Evolutionary conservation across 2,888 invertebrate genomes (phyloP).

Genomic region (Agriotes lineatus): DNA sequence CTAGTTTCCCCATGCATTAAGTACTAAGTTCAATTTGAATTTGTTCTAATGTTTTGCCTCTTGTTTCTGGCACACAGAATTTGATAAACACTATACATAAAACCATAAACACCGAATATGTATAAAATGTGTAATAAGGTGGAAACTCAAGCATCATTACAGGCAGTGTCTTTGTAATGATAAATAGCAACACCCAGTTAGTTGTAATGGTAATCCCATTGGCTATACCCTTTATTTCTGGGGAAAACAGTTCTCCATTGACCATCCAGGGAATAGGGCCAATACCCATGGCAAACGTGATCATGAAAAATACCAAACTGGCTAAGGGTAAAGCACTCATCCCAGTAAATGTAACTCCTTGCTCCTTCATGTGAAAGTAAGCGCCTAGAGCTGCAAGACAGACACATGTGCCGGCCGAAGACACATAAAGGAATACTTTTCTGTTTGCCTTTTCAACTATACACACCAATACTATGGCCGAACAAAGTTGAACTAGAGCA

Average conservation of each 20-base stretch:
- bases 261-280: slow-evolving; percentile 46
- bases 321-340: slow-evolving; percentile 35
- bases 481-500: slow-evolving; percentile 83
- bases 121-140: slow-evolving; percentile 44
- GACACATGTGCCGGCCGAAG: slow-evolving; percentile 25
- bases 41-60: slow-evolving; percentile 35
- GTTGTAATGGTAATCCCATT: slow-evolving; percentile 42
- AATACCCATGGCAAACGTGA: slow-evolving; percentile 41
- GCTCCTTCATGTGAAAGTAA: slow-evolving; percentile 22
- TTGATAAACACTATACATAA: slow-evolving; percentile 33
- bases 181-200: slow-evolving; percentile 43
- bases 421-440: slow-evolving; percentile 65
- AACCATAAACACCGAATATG: slow-evolving; percentile 38
- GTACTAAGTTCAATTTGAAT: slow-evolving; percentile 26
- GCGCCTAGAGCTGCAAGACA: slow-evolving; percentile 16
- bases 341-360: slow-evolving; percentile 23
- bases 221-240: slow-evolving; percentile 44
- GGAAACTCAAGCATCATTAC: slow-evolving; percentile 37
- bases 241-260: slow-evolving; percentile 42
- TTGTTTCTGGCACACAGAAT: slow-evolving; percentile 44
- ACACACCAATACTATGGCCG: slow-evolving; percentile 75
- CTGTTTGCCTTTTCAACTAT: slow-evolving; percentile 83
- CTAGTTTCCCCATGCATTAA: too few species aligned
- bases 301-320: slow-evolving; percentile 39
- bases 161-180: slow-evolving; percentile 42